Evolutionary conservation across 2,113 vertebrate species (phyloP), one percentile per base, ranked within the genome.

Genomic region (Cryptoleucopteryx plumbea): DNA sequence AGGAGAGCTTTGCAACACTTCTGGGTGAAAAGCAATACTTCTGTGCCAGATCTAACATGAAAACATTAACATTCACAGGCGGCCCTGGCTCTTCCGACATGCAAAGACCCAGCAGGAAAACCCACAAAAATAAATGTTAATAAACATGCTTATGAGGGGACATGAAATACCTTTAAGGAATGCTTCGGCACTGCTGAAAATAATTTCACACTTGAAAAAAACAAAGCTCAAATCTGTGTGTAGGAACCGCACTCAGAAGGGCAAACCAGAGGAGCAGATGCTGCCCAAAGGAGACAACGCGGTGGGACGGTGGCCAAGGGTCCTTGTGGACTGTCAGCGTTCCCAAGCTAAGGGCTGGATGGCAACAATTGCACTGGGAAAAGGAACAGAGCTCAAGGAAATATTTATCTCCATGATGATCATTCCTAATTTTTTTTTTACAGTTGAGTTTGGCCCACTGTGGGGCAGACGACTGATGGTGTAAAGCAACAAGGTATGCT

Each of bases 241-340:
- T 21, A 45, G 23, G 50, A 52, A 67, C 25, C 2, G 21, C 31
- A 53, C 38, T 66, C 10, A 17, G 36, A 47, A 63, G 7, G 7
- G 40, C 45, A 45, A 67, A 48, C 15, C 45, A 53, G 25, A 20
- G 40, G n/a, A 56, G 47, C 1, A 29, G 56, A 23, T 1, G 3
- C 3, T 7, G 34, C 52, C 53, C 5, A 3, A 27, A 59, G 48
- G 25, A 65, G 15, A 47, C 21, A 31, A 18, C 1, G 1, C 1
- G 4, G 43, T 42, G 29, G 50, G 52, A 62, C 36, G 6, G 36
- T 12, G 40, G 29, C 70, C 74, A 6, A 9, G 6, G 17, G 59
- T 20, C n/a, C 50, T 23, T 13, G 14, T 8, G 29, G 38, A 53
- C 10, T 2, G 34, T 16, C 32, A 59, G 27, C 7, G 0, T 13